Evolutionary conservation across 1,140 invertebrate species (phyloP).

Genomic region (Pomacea maculata): DNA sequence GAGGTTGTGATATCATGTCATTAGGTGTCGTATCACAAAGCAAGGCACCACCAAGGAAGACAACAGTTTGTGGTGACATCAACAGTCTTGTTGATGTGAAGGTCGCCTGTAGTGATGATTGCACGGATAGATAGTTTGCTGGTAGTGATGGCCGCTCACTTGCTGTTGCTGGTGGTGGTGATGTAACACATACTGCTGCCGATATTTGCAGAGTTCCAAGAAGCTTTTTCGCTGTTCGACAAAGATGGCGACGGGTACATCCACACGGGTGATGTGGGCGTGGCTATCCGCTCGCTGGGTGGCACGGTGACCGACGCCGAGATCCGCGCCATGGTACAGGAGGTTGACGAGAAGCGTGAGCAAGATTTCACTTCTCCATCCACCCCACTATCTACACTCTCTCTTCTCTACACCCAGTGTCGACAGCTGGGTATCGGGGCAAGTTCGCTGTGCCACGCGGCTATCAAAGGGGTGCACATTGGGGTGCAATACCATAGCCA

Average conservation of each 20-base stretch:
- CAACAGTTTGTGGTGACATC: too few relatives aligned
- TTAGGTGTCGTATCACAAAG: too few relatives aligned
- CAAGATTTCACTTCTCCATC: not conserved
- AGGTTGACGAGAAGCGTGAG: slow-evolving; percentile 70
- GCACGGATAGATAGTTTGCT: too few relatives aligned
- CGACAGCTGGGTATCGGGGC: too few relatives aligned
- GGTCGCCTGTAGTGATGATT: too few relatives aligned
- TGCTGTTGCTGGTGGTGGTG: not conserved
- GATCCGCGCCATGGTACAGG: slow-evolving; percentile 98
- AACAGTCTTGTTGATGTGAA: too few relatives aligned
- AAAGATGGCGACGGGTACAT: slow-evolving; percentile 95
- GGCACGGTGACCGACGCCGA: slow-evolving; percentile 99
- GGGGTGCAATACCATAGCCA: too few relatives aligned
- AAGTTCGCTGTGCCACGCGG: too few relatives aligned
- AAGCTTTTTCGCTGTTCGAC: slow-evolving; percentile 49
- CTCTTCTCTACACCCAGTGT: not conserved
- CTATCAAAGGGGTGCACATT: too few relatives aligned
- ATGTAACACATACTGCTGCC: not conserved
- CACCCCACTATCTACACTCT: not conserved
- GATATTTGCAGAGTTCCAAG: slow-evolving; percentile 37
- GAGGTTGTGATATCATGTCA: too few relatives aligned
- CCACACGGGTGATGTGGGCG: slow-evolving; percentile 98
- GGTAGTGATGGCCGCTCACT: too few relatives aligned
- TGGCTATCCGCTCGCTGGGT: slow-evolving; percentile 97
- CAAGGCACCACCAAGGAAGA: too few relatives aligned